Conservation (phyloP, 1,140 invertebrate genomes). For the Archegozetes longisetosus region DNA sequence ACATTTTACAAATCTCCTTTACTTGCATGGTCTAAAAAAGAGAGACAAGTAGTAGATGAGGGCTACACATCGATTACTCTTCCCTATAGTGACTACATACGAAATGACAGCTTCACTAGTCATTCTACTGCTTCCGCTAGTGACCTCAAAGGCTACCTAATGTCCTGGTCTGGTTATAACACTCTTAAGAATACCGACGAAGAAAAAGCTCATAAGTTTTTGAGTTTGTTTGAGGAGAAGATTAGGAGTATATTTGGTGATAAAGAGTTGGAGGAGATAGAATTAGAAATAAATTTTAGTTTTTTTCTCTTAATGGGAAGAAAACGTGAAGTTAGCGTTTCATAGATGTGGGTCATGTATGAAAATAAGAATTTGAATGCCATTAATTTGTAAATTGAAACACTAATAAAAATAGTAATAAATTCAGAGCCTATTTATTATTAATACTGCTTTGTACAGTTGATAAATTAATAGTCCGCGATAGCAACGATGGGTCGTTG, state of each 20-base stretch:
- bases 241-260: background rate
- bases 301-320: background rate
- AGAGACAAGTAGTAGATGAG: background rate
- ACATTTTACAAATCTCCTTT: background rate
- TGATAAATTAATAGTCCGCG: no score
- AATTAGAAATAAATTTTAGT: background rate
- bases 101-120: background rate
- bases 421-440: no score
- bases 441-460: no score
- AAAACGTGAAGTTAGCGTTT: background rate
- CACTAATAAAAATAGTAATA: no score
- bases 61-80: background rate
- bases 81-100: background rate
- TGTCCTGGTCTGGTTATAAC: constrained; percentile 4
- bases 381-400: no score
- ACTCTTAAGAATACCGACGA: background rate
- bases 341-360: no score
- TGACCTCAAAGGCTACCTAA: background rate
- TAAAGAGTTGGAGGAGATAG: background rate
- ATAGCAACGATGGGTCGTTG: no score
- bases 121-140: background rate
- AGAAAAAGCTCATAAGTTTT: background rate
- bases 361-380: no score
- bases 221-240: background rate
- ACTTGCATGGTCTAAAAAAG: background rate